A percentile compares a stretch with the other conserved stretches of the same genome.
Conservation (phyloP, 2,888 invertebrate species). For the Alloscopus bannaensis region DNA sequence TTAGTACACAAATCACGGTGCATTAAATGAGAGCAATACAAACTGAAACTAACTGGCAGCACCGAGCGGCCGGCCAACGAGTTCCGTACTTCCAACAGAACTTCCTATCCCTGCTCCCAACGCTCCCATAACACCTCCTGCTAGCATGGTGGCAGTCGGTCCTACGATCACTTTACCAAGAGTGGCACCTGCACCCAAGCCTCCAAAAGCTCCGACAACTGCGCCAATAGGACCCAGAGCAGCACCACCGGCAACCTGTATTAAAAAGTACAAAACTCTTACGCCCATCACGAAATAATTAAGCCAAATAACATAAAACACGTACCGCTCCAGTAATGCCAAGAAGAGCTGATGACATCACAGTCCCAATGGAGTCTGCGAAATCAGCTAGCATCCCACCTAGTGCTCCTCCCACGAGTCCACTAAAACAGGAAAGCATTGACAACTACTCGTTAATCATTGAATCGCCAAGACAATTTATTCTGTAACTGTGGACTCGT, state of each 20-base stretch:
- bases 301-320: neutral
- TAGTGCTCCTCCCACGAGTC: conserved; percentile 41
- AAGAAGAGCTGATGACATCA: conserved; percentile 5
- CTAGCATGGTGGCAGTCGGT: conserved; percentile 17
- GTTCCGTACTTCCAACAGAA: conserved; percentile 40
- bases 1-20: too few relatives aligned
- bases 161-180: conserved; percentile 41
- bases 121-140: conserved; percentile 33
- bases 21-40: too few relatives aligned
- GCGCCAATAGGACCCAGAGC: conserved; percentile 16
- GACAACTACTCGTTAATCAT: too few relatives aligned
- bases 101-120: conserved; percentile 36
- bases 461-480: neutral
- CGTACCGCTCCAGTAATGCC: conserved; percentile 32
- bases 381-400: conserved; percentile 30
- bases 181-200: conserved; percentile 22
- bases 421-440: too few relatives aligned
- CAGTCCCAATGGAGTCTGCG: conserved; percentile 13
- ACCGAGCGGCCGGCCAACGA: conserved; percentile 47
- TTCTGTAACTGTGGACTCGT: too few relatives aligned
- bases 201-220: conserved; percentile 27
- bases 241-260: conserved; percentile 31
- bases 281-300: neutral
- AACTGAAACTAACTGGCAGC: conserved; percentile 3
- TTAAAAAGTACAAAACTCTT: neutral